Base-by-base conservation (phyloP, 2,888 invertebrate genomes). In the Meghimatium bilineatum region DNA sequence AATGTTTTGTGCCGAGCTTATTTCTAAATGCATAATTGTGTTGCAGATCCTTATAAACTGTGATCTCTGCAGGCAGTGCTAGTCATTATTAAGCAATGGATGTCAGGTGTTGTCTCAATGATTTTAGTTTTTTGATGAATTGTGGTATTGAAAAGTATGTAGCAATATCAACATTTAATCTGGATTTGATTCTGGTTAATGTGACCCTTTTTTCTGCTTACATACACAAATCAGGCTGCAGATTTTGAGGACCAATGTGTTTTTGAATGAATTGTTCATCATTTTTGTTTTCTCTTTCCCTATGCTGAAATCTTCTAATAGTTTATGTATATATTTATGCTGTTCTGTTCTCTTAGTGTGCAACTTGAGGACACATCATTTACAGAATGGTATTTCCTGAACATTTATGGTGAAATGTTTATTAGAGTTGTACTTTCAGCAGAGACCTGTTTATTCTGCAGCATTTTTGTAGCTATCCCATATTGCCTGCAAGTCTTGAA, bases 221-320 rank as follows among this genome's bases (percentile, higher is more conserved):
- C 17, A 56, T 56, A 23, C 44, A 44, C 44, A 44, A 49, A n/a
- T 49, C 72, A 44, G 38, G 66, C 66, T 29, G 29, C 72, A 44
- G 26, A 72, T 72, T 44, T 44, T 72, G 44, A 44, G 72, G 72
- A 72, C 72, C 72, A 72, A 72, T 72, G 72, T 49, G n/a, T 44
- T 44, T 72, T 38, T 36, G 38, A 23, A 71, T 38, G 8, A 23
- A 23, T 66, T 66, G 32, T 66, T 3, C 32, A 29, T 29, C 20
- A 32, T 71, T 38, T 20, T 38, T 71, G 29, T 36, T 26, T 36
- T 1, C 38, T 29, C 66, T 71, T 38, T 71, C 38, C 38, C 38
- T 23, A 71, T 66, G 66, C 38, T 38, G 34, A 34, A 67, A 67
- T 10, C 34, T 67, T 69, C 14, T 29, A 63, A 63, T n/a, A 63